Base-by-base conservation (phyloP, 2,888 invertebrate genomes). In the Cephus runcator region DNA sequence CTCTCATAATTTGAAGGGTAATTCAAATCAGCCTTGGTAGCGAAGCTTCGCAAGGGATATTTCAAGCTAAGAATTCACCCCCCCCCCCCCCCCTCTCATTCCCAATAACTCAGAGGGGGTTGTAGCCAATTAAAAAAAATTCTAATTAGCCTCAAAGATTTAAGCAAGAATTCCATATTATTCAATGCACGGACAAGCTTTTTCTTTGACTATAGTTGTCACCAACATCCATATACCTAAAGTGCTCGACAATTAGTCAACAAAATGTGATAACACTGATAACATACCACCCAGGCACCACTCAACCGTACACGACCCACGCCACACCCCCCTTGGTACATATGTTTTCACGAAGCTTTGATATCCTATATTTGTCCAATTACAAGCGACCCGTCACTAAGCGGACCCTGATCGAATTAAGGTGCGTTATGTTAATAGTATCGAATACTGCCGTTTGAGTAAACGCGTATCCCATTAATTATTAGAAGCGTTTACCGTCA, bases 341-440 rank as follows among this genome's bases (percentile, higher is more conserved):
- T 56, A 56, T 56, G 56, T 56, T 56, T 56, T 56, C 56, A 23
- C 56, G 69, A 71, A 77, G 83, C 86, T 87, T 88, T 87, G 86
- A 88, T 86, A 85, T 84, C 83, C 81, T 78, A 81, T 86, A 85
- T 86, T 86, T 86, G 85, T 83, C 82, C 82, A 85, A 86, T 87
- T 84, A 84, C 82, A 82, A 79, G 79, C 83, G 81, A 82, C 83
- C 85, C 82, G 81, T 86, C 83, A 84, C 80, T 80, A 83, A 84
- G 82, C 83, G 83, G 79, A 80, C 83, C 79, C 82, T 86, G 81
- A 88, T 86, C 84, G 82, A 87, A 87, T 87, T 85, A 87, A 85
- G 84, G 83, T 83, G 84, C 86, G 85, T 86, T 87, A 86, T 86
- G 83, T 87, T 85, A 87, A 87, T 86, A 81, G 80, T 81, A 85